Percentiles rank a stretch among this genome's conserved stretches.
Conservation (phyloP, 1,140 invertebrate genomes). For the Hypsibius dujardini region DNA sequence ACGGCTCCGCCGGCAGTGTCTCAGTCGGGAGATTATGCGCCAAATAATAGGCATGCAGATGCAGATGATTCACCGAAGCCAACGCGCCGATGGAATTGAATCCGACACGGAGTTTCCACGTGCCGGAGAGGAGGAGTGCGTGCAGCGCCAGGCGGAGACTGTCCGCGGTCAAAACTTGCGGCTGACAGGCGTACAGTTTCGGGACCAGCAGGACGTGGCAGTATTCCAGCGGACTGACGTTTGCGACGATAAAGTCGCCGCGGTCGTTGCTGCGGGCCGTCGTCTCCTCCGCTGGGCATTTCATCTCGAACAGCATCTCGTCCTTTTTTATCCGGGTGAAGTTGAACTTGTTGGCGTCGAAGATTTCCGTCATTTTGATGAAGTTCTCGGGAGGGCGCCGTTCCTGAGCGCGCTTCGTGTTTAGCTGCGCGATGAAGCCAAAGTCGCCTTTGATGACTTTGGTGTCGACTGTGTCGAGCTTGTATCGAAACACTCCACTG, state of each 20-base stretch:
- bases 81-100: slow-evolving; percentile 59
- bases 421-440: slow-evolving; percentile 39
- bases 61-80: slow-evolving; percentile 62
- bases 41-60: slow-evolving; percentile 54
- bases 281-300: slow-evolving; percentile 19
- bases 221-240: slow-evolving; percentile 50
- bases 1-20: slow-evolving; percentile 30
- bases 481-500: slow-evolving; percentile 24
- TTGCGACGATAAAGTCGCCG: slow-evolving; percentile 36
- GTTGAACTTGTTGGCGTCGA: slow-evolving; percentile 45
- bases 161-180: slow-evolving; percentile 41
- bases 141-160: slow-evolving; percentile 36
- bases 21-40: slow-evolving; percentile 45
- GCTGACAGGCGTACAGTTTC: slow-evolving; percentile 37
- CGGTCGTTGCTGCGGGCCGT: slow-evolving; percentile 18
- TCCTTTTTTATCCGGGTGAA: slow-evolving; percentile 43
- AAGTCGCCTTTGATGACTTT: slow-evolving; percentile 25
- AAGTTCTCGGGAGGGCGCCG: slow-evolving; percentile 44
- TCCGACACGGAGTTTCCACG: slow-evolving; percentile 41
- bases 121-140: slow-evolving; percentile 36
- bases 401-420: slow-evolving; percentile 41
- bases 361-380: slow-evolving; percentile 39
- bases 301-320: slow-evolving; percentile 41
- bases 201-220: slow-evolving; percentile 48
- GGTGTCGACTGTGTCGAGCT: slow-evolving; percentile 24